Evolutionary conservation across 2,797 vertebrate species (phyloP), one percentile per base, ranked within the genome.

Genomic region (Myioborus melanocephalus): DNA sequence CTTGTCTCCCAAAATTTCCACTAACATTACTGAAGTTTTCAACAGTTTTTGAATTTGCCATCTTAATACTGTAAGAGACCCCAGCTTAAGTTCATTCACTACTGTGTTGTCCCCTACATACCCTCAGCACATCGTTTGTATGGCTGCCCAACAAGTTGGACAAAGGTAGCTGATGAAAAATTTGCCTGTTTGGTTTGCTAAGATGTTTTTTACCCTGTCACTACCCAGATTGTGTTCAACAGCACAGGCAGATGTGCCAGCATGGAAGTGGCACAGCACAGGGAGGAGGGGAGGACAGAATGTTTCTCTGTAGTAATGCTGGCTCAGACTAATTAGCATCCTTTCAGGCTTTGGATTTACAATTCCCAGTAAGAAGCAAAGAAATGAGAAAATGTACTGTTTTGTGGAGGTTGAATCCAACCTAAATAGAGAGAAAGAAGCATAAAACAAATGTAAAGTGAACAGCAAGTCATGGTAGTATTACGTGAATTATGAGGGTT

Each of bases 51-150:
- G 61, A 75, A 53, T 59, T 49, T 35, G 9, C 34, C 15, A 9
- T 72, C 27, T 55, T 61, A 18, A 23, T 85, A 23, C 22, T 41
- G 12, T 34, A 60, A 41, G 79, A 77, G 24, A 65, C n/a, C 5
- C 13, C n/a, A 43, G 16, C 20, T 79, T 24, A 63, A n/a, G 39
- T n/a, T 22, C 20, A 3, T 34, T 27, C 20, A 2, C 14, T 61
- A 0, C 47, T 79, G 1, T 1, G 0, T 84, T 89, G 39, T 44
- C 15, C 5, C 2, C 27, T 72, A 2, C 2, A 1, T 68, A 9
- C 7, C 78, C 53, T 46, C 47, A 84, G 34, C 11, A 7, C 6
- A 3, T 44, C 56, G 60, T 55, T 57, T 83, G 34, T 34, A 9
- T 73, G 49, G 52, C 64, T 77, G n/a, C 65, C 49, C 75, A 76